Base-by-base conservation (phyloP, 2,797 vertebrate species). In the Hypotaenidia okinawae region DNA sequence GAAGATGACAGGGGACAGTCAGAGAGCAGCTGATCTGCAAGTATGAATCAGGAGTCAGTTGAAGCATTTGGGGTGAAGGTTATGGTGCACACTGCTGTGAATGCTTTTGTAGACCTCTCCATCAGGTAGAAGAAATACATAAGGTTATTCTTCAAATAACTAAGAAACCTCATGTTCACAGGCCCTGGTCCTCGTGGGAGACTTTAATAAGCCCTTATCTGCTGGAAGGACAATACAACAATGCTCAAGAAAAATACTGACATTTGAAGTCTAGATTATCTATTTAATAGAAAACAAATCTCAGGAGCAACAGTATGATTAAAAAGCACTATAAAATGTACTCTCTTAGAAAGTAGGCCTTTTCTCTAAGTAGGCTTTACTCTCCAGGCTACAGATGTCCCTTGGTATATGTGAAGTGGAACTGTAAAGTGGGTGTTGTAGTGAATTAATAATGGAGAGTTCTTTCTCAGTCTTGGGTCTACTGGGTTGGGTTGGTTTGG, bases 1-100 rank as follows among this genome's bases (percentile, higher is more conserved):
- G 16, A 74, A 37, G 25, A 16, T 1, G 5, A 62, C 0, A 5
- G 13, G 6, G 10, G 8, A 10, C 25, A 27, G 39, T 63, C n/a
- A 39, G 12, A 43, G 33, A 39, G 24, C 30, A 33, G 33, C 9
- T n/a, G 59, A 47, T 28, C 5, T 5, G 1, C 17, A 19, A 24
- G 19, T 19, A 69, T 57, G n/a, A 7, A 2, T 69, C 27, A 54
- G 47, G 47, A 68, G 17, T 35, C 15, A 55, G 64, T 0, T 62
- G 47, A 55, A 64, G 11, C 6, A 45, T 52, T 57, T 57, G 33
- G 33, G 32, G 41, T 2, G 4, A 41, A 64, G 21, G 17, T 58
- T 72, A 15, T 49, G 22, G 5, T 32, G 28, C 30, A 33, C 17
- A 41, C 15, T 25, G 57, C 15, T 1, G 3, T 14, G 35, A 52